Base-by-base conservation (phyloP, 2,888 invertebrate genomes). In the Aleiodes leptofemur region DNA sequence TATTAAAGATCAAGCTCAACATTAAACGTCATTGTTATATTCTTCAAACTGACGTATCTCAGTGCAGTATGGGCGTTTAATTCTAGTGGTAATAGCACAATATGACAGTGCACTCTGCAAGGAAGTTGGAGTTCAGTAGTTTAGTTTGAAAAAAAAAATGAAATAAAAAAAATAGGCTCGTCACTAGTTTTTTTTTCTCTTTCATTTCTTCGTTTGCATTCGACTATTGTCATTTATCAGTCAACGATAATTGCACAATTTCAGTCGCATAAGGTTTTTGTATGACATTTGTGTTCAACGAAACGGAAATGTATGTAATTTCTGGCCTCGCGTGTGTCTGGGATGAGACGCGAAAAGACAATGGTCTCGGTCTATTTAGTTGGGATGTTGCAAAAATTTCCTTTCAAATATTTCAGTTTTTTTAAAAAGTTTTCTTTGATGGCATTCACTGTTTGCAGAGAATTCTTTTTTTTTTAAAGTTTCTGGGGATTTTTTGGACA, bases 301-400 rank as follows among this genome's bases (percentile, higher is more conserved):
- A 70, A 64, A 70, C 64, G 70, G 70, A 74, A 70, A 70, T 50
- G 70, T 70, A 70, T 69, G 69, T 55, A 68, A 74, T 70, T 64
- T 64, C 55, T 64, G 74, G 61, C 70, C 74, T 74, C 70, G 74
- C 74, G 74, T 74, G 74, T 48, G 55, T 70, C 53, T 8, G 31
- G 53, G 48, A 74, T 69, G 69, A 57, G 73, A 61, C 61, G 43
- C 38, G 11, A 14, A 64, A 64, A 74, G 74, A 74, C 74, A 74
- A 74, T 61, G 55, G 70, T 70, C 51, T 57, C 74, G 74, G 64
- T 74, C 74, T 74, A 74, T 74, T 70, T 70, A 74, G 14, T 55
- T 23, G 48, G 5, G 29, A 23, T 51, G 50, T 53, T 56, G 50
- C 11, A 55, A 23, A 57, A 38, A 55, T 59, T 57, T 14, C 16